A percentile compares a stretch with the other conserved stretches of the same genome.
Evolutionary conservation across 2,797 vertebrate genomes (phyloP).

Genomic region (Lophius americanus): DNA sequence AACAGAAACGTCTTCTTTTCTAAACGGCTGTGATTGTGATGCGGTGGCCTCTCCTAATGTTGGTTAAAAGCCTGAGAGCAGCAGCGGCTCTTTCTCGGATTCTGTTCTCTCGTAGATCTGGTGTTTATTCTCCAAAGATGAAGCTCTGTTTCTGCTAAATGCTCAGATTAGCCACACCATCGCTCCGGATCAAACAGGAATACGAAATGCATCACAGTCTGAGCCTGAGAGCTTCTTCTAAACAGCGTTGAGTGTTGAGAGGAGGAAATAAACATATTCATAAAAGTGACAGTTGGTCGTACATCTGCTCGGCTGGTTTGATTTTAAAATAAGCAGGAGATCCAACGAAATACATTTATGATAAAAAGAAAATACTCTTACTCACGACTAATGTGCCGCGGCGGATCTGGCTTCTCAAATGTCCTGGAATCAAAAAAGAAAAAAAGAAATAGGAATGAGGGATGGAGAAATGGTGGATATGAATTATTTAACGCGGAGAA

Average conservation of each 20-base stretch:
- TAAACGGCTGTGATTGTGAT: too few species aligned
- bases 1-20: too few species aligned
- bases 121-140: too few species aligned
- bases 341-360: slow-evolving; percentile 17
- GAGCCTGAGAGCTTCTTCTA: not conserved
- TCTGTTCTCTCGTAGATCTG: too few species aligned
- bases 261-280: not conserved
- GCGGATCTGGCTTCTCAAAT: slow-evolving; percentile 29
- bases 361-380: slow-evolving; percentile 31
- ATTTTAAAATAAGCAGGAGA: not conserved
- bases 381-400: slow-evolving; percentile 38
- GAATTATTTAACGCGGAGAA: slow-evolving; percentile 46
- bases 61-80: too few species aligned
- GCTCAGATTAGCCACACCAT: not conserved
- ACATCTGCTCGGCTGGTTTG: slow-evolving; percentile 4
- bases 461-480: slow-evolving; percentile 19
- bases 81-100: too few species aligned
- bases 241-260: not conserved
- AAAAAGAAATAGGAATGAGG: slow-evolving; percentile 3
- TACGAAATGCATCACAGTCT: not conserved
- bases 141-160: not conserved
- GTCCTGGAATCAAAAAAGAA: slow-evolving; percentile 21
- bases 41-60: too few species aligned
- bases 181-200: not conserved
- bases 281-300: not conserved